phyloP scores from a whole-genome alignment of 2,113 vertebrate genomes.

The Trogon surrucura region DNA sequence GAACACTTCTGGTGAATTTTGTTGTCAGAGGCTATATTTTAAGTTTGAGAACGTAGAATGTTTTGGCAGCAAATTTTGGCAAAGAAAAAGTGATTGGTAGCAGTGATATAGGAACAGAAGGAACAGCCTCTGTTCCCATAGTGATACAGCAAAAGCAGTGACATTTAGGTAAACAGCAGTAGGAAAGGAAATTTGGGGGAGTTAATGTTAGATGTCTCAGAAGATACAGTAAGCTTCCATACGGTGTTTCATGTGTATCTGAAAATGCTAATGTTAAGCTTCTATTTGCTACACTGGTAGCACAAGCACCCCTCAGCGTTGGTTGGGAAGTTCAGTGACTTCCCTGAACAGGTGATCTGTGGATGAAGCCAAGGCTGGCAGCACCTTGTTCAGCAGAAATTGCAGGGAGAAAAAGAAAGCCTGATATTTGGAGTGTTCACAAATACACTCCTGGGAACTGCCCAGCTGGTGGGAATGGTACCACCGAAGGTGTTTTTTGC shows the following conservation, averaged over 20 bases:
- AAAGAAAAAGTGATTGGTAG: constrained; percentile 35
- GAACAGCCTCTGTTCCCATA: constrained; percentile 35
- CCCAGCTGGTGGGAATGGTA: background rate
- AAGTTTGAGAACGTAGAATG: background rate
- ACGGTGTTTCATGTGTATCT: constrained; percentile 3
- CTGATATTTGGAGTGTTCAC: background rate
- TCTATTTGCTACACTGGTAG: background rate
- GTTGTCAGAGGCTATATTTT: constrained; percentile 49
- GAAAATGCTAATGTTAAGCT: constrained; percentile 14
- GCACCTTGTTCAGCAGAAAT: background rate
- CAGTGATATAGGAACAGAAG: constrained; percentile 26
- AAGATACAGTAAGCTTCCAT: constrained; percentile 45
- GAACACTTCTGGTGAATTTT: constrained; percentile 10
- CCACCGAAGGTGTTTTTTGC: background rate
- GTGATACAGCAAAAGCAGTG: constrained; percentile 47
- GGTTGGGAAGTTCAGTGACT: background rate
- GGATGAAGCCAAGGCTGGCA: background rate
- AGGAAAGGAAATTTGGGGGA: constrained; percentile 57
- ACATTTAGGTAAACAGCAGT: constrained; percentile 55
- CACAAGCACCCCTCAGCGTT: background rate
- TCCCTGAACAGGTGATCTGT: background rate
- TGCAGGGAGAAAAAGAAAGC: background rate
- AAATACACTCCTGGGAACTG: background rate
- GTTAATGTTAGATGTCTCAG: constrained; percentile 63
- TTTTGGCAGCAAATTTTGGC: constrained; percentile 41